Evolutionary conservation across 2,888 invertebrate genomes (phyloP), one percentile per base, ranked within the genome.

Genomic region (Phrixothrix hirtus): DNA sequence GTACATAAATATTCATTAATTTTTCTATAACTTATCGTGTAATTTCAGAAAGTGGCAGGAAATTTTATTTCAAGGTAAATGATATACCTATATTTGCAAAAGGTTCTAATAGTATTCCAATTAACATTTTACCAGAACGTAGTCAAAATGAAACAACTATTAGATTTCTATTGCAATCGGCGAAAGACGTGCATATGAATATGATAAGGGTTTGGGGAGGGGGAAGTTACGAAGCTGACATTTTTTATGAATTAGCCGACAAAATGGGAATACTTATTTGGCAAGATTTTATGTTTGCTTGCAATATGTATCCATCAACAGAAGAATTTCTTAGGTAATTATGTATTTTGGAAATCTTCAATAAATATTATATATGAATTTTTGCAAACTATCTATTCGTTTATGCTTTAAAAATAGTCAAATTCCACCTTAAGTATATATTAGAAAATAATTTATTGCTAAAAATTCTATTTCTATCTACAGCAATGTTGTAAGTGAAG

Each of bases 231-330:
- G 97, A 97, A 71, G 86, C 88, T 0, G 91, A 97, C 61, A 81
- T 83, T 49, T 96, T 98, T 75, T 99, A 98, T 73, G 79, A 86
- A 56, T 72, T 87, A 21, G 92, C 95, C 45, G 96, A 98, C 71
- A 82, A 88, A 68, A 78, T 89, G 41, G 98, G 98, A 1, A 88
- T 98, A 35, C 79, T 98, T 66, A 86, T 99, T 45, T 99, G 97
- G 97, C 97, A 99, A 75, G 98, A 99, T 74, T 86, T 97, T 70
- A 92, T 96, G 87, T 99, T 96, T 73, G 97, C 96, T 0, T 96
- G 95, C 70, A 83, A 90, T 14, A 89, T 98, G 87, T 99, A 99
- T 75, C 97, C 97, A 0, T 81, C 83, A 0, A 82, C 84, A 49
- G 65, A 76, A 0, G 78, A 81, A 1, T 98, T 92, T 75, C 77